Evolutionary conservation across 2,888 invertebrate genomes (phyloP).

Genomic region (Drosophila niveifrons): DNA sequence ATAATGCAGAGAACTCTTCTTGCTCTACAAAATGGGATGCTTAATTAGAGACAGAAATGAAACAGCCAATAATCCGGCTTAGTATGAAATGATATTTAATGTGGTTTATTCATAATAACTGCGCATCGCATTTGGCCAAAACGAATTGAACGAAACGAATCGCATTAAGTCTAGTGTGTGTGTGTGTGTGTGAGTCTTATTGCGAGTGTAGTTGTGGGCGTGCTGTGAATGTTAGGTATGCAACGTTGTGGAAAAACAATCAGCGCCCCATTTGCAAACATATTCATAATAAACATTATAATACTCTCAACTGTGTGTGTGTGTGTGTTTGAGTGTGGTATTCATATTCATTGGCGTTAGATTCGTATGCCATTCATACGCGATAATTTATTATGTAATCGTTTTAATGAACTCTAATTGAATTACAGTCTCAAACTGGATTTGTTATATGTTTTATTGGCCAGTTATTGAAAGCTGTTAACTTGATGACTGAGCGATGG

Average conservation of each 20-base stretch:
- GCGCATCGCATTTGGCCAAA: conserved; percentile 9
- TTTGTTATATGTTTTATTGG: conserved; percentile 35
- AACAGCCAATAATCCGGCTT: conserved; percentile 43
- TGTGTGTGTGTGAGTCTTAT: background rate
- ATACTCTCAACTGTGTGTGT: background rate
- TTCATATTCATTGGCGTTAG: conserved; percentile 17
- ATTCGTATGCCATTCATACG: conserved; percentile 40
- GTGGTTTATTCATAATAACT: conserved; percentile 34
- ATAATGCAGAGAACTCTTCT: too few species aligned
- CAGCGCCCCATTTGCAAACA: conserved; percentile 27
- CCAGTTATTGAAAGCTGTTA: background rate
- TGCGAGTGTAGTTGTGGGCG: background rate
- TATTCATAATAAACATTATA: conserved; percentile 2
- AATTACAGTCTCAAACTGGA: conserved; percentile 58
- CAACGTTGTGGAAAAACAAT: conserved; percentile 40
- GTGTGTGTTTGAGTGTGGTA: background rate
- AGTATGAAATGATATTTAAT: conserved; percentile 48
- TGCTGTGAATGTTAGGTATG: conserved; percentile 19
- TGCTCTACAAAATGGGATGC: background rate
- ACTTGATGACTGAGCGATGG: background rate
- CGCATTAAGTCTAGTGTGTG: conserved; percentile 28
- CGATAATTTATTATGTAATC: conserved; percentile 76
- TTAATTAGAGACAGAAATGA: conserved; percentile 32
- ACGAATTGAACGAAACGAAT: conserved; percentile 31
- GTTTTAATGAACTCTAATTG: conserved; percentile 76